A percentile compares a stretch with the other conserved stretches of the same genome.
Conservation (phyloP, 2,797 vertebrate genomes). For the Choloepus didactylus region DNA sequence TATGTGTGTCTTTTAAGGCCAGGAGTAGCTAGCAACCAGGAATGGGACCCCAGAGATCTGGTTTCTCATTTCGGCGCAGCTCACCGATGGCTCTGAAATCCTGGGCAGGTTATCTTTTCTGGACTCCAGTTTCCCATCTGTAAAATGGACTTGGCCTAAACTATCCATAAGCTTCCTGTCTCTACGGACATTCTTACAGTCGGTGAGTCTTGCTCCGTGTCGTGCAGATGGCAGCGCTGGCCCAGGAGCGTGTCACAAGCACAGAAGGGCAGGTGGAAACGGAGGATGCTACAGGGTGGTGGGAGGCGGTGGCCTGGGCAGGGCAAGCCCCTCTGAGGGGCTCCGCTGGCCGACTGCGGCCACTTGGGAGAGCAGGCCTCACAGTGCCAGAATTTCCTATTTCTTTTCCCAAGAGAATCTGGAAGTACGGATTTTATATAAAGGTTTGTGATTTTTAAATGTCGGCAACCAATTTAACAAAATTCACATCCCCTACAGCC, state of each 20-base stretch:
- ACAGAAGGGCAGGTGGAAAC: neutral
- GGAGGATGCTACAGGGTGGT: neutral
- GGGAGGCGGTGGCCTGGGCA: neutral
- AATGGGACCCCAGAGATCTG: neutral
- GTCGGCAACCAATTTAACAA: neutral
- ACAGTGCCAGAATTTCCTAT: neutral
- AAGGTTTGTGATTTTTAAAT: neutral
- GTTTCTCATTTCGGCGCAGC: neutral
- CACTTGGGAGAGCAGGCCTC: neutral
- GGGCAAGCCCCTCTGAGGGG: neutral
- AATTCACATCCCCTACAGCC: neutral
- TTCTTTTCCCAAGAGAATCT: neutral
- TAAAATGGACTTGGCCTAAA: neutral
- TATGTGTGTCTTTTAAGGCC: neutral
- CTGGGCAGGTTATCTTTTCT: neutral
- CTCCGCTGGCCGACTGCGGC: neutral
- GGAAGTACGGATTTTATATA: neutral
- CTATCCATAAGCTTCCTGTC: neutral
- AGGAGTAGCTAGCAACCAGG: neutral
- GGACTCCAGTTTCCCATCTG: neutral
- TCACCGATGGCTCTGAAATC: neutral
- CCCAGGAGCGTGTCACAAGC: neutral
- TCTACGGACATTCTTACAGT: neutral
- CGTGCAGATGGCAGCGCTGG: neutral
- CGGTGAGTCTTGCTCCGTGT: too few relatives aligned